A percentile compares a stretch with the other conserved stretches of the same genome.
Conservation (phyloP, 2,113 vertebrate genomes). For the Heterotis niloticus region DNA sequence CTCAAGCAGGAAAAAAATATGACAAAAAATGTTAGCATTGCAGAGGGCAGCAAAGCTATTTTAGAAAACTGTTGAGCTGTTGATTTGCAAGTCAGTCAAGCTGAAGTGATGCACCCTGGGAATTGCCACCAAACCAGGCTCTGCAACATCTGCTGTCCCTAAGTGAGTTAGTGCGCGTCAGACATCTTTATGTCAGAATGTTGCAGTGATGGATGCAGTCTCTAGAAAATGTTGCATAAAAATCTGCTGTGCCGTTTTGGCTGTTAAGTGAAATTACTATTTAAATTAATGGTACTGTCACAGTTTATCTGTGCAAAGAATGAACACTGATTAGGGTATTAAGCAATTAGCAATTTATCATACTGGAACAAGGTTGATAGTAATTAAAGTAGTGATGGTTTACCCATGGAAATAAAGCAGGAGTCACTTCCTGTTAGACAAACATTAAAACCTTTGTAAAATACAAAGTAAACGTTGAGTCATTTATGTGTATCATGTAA, state of each 20-base stretch:
- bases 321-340: slow-evolving; percentile 98
- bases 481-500: neutral
- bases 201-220: slow-evolving; percentile 90
- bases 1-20: slow-evolving; percentile 13
- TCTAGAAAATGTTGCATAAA: slow-evolving; percentile 90
- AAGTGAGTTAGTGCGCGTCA: slow-evolving; percentile 99
- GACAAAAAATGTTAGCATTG: slow-evolving; percentile 36
- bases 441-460: slow-evolving; percentile 33
- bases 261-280: slow-evolving; percentile 98
- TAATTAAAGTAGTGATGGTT: slow-evolving; percentile 95
- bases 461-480: slow-evolving; percentile 12
- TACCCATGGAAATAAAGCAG: slow-evolving; percentile 90
- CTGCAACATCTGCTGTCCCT: slow-evolving; percentile 98
- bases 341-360: slow-evolving; percentile 99
- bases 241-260: slow-evolving; percentile 88
- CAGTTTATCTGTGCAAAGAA: slow-evolving; percentile 92
- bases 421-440: slow-evolving; percentile 83
- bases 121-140: slow-evolving; percentile 91
- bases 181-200: slow-evolving; percentile 96
- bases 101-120: slow-evolving; percentile 98
- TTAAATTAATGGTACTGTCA: slow-evolving; percentile 96
- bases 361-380: slow-evolving; percentile 91
- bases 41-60: slow-evolving; percentile 70
- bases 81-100: slow-evolving; percentile 95
- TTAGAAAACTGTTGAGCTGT: slow-evolving; percentile 83